Base-by-base conservation (phyloP, 2,888 invertebrate genomes). In the Salticus scenicus region DNA sequence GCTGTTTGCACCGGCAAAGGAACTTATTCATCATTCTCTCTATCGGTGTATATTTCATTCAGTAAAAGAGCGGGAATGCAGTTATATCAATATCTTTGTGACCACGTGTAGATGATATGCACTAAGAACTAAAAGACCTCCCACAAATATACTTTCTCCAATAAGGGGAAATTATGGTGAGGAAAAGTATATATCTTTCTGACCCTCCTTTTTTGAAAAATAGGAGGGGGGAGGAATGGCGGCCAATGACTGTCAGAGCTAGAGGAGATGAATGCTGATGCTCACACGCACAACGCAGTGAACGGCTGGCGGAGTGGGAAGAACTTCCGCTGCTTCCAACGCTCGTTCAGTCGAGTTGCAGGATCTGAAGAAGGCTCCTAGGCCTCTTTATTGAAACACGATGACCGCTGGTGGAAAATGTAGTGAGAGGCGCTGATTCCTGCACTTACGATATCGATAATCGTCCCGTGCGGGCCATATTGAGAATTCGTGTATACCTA, bases 221-320 rank as follows among this genome's bases (percentile, higher is more conserved):
- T 70, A 67, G 57, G 30, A 27, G 57, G 64, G 66, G 27, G 64
- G 69, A 69, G 72, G 78, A 84, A 84, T 84, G 84, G 84, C 77
- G 78, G 77, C 84, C 78, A 78, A 78, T 84, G 84, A 84, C 69
- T 78, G 73, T 84, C 73, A 73, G 78, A 78, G 74, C 73, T 73
- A 63, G 73, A n/a, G 57, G 78, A 70, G 84, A 84, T 77, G 73
- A 72, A 73, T 77, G 84, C 72, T 78, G 77, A 84, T 84, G 84
- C 84, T 78, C 77, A 84, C 77, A 73, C 84, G 77, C 84, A 72
- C 77, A 72, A 73, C 76, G 76, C 82, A 83, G 82, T 76, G 82
- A 76, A 83, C 82, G 83, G 63, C 71, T 37, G 72, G 57, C 83
- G 77, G 51, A 37, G 66, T 66, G 66, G 37, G 14, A 42, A 47